Conservation (phyloP, 2,797 vertebrate species). For the Telmatherina bonti region DNA sequence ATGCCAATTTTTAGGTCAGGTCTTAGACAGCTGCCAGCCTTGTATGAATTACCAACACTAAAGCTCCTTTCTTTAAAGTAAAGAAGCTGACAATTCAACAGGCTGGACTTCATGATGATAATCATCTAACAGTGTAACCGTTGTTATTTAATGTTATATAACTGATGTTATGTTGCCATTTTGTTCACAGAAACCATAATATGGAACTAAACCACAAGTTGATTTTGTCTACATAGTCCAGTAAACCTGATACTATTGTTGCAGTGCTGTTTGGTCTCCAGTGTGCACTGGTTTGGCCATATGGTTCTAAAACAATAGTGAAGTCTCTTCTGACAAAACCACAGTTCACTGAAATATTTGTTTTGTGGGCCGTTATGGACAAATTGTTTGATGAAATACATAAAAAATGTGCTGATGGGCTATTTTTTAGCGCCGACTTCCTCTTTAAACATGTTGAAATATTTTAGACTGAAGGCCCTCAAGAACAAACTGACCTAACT, state of each 20-base stretch:
- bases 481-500: slow-evolving; percentile 13
- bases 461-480: slow-evolving; percentile 25
- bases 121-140: slow-evolving; percentile 28
- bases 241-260: slow-evolving; percentile 66
- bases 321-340: slow-evolving; percentile 67
- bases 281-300: slow-evolving; percentile 56
- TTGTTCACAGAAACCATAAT: slow-evolving; percentile 40
- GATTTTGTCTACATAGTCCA: slow-evolving; percentile 62
- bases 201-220: slow-evolving; percentile 55
- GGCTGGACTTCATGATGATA: slow-evolving; percentile 34
- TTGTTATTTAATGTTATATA: slow-evolving; percentile 55
- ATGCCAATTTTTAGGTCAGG: slow-evolving; percentile 17
- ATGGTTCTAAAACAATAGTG: slow-evolving; percentile 73
- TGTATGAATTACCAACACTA: slow-evolving; percentile 8
- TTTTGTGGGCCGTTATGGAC: slow-evolving; percentile 68
- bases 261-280: slow-evolving; percentile 68
- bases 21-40: not conserved
- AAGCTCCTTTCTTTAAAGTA: slow-evolving; percentile 1
- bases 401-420: slow-evolving; percentile 55
- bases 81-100: slow-evolving; percentile 2
- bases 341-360: slow-evolving; percentile 73
- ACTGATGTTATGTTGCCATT: slow-evolving; percentile 47
- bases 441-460: slow-evolving; percentile 48
- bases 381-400: slow-evolving; percentile 70
- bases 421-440: slow-evolving; percentile 42